These are phyloP conservation scores for Tokudaia muenninki DNA, from an alignment of 2,797 vertebrate species.

Conservation along the genomic window DNA sequence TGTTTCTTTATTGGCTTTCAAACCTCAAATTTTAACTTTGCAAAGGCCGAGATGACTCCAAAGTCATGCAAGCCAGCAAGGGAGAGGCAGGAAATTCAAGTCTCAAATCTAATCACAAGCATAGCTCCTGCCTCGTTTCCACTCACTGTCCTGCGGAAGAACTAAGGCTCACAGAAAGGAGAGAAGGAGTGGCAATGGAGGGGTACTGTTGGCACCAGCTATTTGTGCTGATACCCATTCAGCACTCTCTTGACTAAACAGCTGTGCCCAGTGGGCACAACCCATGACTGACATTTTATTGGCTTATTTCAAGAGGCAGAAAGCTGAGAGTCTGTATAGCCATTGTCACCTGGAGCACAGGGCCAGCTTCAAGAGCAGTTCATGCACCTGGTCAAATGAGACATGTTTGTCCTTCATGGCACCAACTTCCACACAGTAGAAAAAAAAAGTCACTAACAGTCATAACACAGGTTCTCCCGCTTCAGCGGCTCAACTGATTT, in stretches of 20 bases:
- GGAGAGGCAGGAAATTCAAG: background rate
- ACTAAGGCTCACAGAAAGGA: background rate
- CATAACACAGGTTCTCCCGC: background rate
- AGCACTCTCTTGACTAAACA: background rate
- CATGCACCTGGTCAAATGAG: background rate
- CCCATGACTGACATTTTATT: background rate
- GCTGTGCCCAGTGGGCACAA: background rate
- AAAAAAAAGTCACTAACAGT: background rate
- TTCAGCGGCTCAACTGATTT: background rate
- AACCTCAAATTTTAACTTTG: background rate
- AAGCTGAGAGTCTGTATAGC: background rate
- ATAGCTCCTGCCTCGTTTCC: background rate
- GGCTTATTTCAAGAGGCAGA: background rate
- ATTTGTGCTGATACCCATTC: background rate
- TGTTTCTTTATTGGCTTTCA: conserved; percentile 26
- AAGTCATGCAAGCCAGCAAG: background rate
- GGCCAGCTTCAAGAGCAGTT: background rate
- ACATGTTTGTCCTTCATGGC: background rate
- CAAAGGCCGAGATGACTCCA: background rate
- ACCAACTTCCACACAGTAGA: background rate
- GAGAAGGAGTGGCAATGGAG: background rate
- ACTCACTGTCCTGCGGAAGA: background rate
- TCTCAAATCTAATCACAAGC: background rate
- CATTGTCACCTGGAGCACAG: background rate
- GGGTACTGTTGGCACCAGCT: background rate